Conservation (phyloP, 1,140 invertebrate species). For the Plutomurus gul region DNA sequence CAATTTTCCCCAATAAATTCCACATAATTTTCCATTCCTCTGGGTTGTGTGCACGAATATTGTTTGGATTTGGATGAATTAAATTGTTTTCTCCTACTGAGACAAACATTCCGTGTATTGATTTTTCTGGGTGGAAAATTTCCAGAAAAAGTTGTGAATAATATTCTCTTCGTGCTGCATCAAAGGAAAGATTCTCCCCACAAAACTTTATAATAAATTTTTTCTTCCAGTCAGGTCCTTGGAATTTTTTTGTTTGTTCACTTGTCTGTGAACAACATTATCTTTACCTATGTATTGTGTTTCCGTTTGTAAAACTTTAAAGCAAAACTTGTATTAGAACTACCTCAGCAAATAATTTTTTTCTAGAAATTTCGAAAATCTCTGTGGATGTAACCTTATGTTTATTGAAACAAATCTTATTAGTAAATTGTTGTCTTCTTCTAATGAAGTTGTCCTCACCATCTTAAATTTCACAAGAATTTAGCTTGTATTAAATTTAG, state of each 20-base stretch:
- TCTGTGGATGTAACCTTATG: no score
- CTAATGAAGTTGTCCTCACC: no score
- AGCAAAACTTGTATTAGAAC: no score
- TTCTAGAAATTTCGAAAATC: no score
- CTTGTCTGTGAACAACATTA: not conserved
- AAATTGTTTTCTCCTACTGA: not conserved
- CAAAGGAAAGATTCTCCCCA: not conserved
- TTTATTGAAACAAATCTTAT: no score
- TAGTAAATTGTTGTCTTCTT: no score
- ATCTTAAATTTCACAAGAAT: no score
- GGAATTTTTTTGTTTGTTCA: not conserved
- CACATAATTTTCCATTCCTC: not conserved
- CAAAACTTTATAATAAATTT: not conserved
- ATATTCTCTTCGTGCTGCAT: not conserved
- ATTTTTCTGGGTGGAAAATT: not conserved
- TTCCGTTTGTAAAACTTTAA: not conserved
- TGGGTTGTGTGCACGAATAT: not conserved
- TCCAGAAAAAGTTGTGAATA: not conserved
- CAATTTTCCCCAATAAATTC: conserved; percentile 79
- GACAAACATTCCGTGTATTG: not conserved
- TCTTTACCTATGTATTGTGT: not conserved
- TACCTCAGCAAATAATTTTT: no score
- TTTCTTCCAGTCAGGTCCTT: not conserved
- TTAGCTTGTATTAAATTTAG: not conserved
- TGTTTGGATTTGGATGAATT: not conserved